Conservation (phyloP, 1,140 invertebrate species). For the Pogonomyrmex californicus region DNA sequence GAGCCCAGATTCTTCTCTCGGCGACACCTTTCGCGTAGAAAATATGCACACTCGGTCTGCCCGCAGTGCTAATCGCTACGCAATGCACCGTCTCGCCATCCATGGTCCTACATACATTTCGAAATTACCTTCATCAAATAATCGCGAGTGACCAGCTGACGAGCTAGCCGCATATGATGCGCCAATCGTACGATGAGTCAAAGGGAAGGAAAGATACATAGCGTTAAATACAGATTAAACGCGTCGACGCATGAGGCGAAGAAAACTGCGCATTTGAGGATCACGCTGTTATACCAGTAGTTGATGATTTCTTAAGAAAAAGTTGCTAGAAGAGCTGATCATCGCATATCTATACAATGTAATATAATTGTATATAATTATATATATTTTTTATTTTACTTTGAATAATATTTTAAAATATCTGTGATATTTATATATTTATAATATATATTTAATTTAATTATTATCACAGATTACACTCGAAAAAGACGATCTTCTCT, state of each 20-base stretch:
- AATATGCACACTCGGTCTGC: conserved; percentile 85
- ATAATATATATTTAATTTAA: conserved; percentile 23
- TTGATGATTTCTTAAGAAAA: not conserved
- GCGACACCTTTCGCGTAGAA: conserved; percentile 87
- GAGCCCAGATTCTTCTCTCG: conserved; percentile 90
- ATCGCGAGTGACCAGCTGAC: conserved; percentile 10
- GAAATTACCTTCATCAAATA: conserved; percentile 58
- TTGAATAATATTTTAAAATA: not conserved
- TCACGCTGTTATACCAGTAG: not conserved
- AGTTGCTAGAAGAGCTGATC: not conserved
- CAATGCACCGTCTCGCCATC: conserved; percentile 88
- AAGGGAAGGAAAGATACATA: conserved; percentile 24
- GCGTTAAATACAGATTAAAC: conserved; percentile 26
- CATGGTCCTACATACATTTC: conserved; percentile 83
- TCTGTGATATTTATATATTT: not conserved
- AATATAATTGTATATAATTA: not conserved
- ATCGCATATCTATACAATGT: not conserved
- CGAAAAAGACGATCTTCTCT: conserved; percentile 26
- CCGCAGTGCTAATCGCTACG: conserved; percentile 87
- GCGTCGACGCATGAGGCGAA: not conserved
- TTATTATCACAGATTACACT: conserved; percentile 10
- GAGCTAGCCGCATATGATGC: not conserved
- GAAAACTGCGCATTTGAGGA: conserved; percentile 4
- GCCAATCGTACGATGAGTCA: conserved; percentile 35
- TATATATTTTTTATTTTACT: not conserved